phyloP scores from a whole-genome alignment of 2,113 vertebrate genomes.

The Dasypus novemcinctus region DNA sequence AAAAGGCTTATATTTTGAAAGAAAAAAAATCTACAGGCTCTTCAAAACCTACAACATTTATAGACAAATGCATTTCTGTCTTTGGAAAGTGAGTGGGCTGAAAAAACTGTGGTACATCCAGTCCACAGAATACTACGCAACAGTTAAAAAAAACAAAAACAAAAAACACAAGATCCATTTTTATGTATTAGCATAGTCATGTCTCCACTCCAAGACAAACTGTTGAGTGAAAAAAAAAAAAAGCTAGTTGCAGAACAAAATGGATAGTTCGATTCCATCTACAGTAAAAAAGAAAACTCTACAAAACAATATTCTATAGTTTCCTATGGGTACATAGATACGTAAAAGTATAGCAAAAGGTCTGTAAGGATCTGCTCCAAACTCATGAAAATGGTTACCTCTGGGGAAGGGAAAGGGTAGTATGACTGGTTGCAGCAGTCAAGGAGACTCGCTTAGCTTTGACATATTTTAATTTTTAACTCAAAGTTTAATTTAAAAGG shows the following conservation, averaged over 20 bases:
- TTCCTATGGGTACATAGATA: background rate
- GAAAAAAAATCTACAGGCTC: background rate
- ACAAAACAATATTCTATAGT: background rate
- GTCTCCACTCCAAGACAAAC: background rate
- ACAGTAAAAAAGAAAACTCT: background rate
- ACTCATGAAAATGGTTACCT: background rate
- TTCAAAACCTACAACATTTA: slow-evolving; percentile 53
- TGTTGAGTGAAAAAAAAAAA: background rate
- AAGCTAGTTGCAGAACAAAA: background rate
- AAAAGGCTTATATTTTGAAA: slow-evolving; percentile 60
- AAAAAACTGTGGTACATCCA: background rate
- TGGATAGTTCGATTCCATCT: background rate
- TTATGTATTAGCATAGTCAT: background rate
- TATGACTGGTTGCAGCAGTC: background rate
- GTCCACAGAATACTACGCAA: slow-evolving; percentile 3
- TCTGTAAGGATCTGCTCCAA: background rate
- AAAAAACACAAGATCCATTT: background rate
- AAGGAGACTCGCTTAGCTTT: background rate
- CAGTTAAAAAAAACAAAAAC: background rate
- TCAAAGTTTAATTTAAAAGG: background rate
- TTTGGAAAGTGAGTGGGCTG: slow-evolving; percentile 60
- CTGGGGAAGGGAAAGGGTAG: background rate
- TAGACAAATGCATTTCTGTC: slow-evolving; percentile 61
- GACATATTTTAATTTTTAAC: slow-evolving; percentile 10
- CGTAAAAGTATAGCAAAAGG: background rate